Base-by-base conservation (phyloP, 1,140 invertebrate genomes). In the Brachionus angularis region DNA sequence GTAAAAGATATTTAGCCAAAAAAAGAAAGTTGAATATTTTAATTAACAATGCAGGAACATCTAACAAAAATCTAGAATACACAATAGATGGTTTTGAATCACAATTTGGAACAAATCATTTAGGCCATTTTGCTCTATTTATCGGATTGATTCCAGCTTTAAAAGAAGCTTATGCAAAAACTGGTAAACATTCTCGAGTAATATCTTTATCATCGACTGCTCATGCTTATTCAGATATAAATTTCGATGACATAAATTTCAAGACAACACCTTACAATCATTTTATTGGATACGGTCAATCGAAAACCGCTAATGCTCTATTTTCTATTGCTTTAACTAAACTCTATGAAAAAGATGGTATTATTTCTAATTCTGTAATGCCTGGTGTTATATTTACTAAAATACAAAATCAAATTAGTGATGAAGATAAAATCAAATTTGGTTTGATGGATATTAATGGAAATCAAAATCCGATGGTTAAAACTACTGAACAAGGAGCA, bases 11-110 rank as follows among this genome's bases (percentile, higher is more conserved):
- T 3, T 84, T 80, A 0, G 85, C 88, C 76, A 50, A 50, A 18
- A 21, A 79, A 71, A 73, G 75, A 23, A 52, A 75, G 3, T 72
- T 80, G 3, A 47, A 80, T 39, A 73, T 90, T 33, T 80, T 93
- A 2, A 85, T 91, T n/a, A 90, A 91, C 74, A 92, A 91, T 82
- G 90, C 89, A 49, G 89, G 84, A 2, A 84, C 90, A 0, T 89
- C 89, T 73, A 77, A 76, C 76, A 76, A 76, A 53, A 78, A 77
- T 27, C 70, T 76, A 69, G 72, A 72, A 18, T 69, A 73, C 49
- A 80, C 80, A 36, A 76, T 77, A 44, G 83, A 84, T 67, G 81
- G 81, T 10, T 82, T 82, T 78, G 83, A 84, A 74, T 73, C 78
- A 58, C 82, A 83, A 71, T 78, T 84, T 73, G 81, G 79, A 36